phyloP scores from a whole-genome alignment of 1,140 invertebrate genomes.

The Cepaea nemoralis region DNA sequence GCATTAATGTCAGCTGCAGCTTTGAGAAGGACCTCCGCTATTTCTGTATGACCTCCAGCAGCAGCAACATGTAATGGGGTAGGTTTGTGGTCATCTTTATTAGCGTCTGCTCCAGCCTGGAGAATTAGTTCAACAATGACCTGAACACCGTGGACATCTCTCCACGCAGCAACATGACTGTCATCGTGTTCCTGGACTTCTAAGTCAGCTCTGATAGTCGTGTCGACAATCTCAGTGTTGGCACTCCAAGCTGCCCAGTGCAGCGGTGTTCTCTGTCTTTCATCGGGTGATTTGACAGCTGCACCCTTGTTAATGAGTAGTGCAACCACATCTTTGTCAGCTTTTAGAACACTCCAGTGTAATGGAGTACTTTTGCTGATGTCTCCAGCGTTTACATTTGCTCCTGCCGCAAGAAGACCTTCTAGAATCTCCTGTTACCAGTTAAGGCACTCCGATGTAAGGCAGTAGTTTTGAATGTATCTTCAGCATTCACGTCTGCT shows the following conservation, averaged over 20 bases:
- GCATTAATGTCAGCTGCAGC: neutral
- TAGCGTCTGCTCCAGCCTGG: neutral
- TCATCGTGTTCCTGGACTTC: too few species aligned
- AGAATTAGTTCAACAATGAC: neutral
- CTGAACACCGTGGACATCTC: too few species aligned
- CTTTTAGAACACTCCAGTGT: neutral
- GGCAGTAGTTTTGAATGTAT: neutral
- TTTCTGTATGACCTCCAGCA: neutral
- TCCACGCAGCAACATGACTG: too few species aligned
- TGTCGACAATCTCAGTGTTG: too few species aligned
- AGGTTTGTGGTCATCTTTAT: neutral
- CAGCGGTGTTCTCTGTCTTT: neutral
- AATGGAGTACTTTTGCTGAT: neutral
- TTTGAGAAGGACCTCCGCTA: neutral
- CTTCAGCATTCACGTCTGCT: neutral
- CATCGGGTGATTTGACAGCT: neutral
- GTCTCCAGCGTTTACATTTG: neutral
- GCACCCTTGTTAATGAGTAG: neutral
- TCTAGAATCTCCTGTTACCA: neutral
- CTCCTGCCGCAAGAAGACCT: neutral
- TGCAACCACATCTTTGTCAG: neutral
- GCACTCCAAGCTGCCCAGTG: neutral
- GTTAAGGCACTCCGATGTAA: neutral
- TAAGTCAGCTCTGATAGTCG: too few species aligned
- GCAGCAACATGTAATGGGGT: neutral